Evolutionary conservation across 2,113 vertebrate species (phyloP).

Genomic region (Paralichthys olivaceus): DNA sequence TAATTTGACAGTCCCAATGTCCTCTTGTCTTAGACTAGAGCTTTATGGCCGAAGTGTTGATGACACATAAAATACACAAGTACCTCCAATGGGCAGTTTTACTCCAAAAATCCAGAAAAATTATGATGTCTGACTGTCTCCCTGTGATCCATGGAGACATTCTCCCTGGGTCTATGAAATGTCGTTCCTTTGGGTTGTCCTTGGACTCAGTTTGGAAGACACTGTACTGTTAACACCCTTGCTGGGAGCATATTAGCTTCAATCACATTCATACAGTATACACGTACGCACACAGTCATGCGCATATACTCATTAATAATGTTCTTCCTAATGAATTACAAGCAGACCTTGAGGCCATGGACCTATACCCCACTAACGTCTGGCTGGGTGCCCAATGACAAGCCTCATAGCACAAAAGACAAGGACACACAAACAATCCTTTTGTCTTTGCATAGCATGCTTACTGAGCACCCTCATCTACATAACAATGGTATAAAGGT

Average conservation of each 20-base stretch:
- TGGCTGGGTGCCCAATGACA: conserved; percentile 74
- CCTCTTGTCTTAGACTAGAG: neutral
- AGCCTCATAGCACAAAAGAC: conserved; percentile 55
- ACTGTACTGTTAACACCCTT: conserved; percentile 28
- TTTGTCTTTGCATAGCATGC: conserved; percentile 68
- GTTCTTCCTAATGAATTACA: conserved; percentile 76
- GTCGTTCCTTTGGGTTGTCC: conserved; percentile 35
- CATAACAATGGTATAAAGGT: conserved; percentile 50
- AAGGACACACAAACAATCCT: conserved; percentile 53
- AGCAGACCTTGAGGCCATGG: conserved; percentile 68
- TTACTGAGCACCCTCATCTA: conserved; percentile 49
- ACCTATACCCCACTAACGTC: conserved; percentile 63
- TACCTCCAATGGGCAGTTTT: conserved; percentile 9
- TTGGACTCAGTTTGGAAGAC: conserved; percentile 40
- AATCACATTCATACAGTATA: conserved; percentile 2
- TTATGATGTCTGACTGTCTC: neutral
- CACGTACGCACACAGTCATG: conserved; percentile 15
- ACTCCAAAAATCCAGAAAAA: neutral
- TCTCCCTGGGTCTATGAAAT: conserved; percentile 2
- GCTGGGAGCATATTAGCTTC: conserved; percentile 25
- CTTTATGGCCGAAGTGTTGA: neutral
- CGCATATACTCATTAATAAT: conserved; percentile 59
- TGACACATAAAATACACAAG: neutral
- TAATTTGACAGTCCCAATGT: neutral
- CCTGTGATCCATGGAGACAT: conserved; percentile 11